Conservation (phyloP, 2,888 invertebrate genomes). For the Epsilonema sp. region DNA sequence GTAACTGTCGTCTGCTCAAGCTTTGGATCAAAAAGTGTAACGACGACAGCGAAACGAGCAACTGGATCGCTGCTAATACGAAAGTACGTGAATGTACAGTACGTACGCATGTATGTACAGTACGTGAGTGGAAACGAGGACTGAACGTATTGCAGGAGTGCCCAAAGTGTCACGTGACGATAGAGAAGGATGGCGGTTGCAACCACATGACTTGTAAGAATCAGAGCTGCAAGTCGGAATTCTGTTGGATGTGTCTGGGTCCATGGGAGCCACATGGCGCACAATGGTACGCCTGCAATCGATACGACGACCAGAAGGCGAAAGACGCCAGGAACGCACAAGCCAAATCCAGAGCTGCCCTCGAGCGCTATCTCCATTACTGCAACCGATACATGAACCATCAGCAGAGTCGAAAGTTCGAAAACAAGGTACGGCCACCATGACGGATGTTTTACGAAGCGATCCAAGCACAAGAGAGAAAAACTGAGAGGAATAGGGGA, state of each 20-base stretch:
- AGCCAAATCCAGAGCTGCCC: conserved; percentile 71
- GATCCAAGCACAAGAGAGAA: no score
- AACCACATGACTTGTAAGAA: conserved; percentile 99
- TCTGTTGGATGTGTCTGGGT: conserved; percentile 97
- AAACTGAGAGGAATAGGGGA: no score
- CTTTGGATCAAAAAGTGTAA: conserved; percentile 98
- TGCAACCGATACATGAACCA: conserved; percentile 99
- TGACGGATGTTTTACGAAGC: no score
- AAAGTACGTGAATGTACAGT: conserved; percentile 46
- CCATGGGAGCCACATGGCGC: conserved; percentile 97
- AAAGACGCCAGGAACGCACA: conserved; percentile 87
- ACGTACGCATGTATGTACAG: no score
- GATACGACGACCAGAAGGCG: conserved; percentile 78
- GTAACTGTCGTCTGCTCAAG: conserved; percentile 69
- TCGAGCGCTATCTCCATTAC: conserved; percentile 91
- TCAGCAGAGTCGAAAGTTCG: conserved; percentile 92
- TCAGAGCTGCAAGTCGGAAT: conserved; percentile 87
- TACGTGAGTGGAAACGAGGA: neutral
- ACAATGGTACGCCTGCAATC: conserved; percentile 93
- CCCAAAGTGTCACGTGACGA: conserved; percentile 74
- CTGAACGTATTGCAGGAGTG: conserved; percentile 45
- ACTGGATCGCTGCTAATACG: conserved; percentile 98
- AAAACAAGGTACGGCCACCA: conserved; percentile 49
- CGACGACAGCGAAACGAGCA: conserved; percentile 94
- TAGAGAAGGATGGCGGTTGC: conserved; percentile 70